Evolutionary conservation across 2,113 vertebrate species (phyloP).

Genomic region (Amphiprion ocellaris): DNA sequence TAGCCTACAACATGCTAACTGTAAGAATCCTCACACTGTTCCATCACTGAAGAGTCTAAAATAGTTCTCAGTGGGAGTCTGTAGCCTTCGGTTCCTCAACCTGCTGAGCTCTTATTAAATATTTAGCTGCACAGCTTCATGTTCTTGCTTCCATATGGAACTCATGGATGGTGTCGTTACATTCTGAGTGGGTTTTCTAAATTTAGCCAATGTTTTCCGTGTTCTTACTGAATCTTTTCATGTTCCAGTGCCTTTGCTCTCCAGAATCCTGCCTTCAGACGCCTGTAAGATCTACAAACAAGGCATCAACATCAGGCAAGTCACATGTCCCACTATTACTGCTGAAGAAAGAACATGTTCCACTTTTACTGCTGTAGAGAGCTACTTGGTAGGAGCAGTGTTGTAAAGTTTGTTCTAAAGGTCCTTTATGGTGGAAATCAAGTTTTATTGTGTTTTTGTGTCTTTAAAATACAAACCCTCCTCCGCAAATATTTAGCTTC

Average conservation of each 20-base stretch:
- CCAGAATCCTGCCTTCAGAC: conserved; percentile 99
- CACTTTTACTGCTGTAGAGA: background rate
- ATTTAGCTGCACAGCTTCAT: conserved; percentile 36
- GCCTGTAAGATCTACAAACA: conserved; percentile 99
- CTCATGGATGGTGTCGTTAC: conserved; percentile 4
- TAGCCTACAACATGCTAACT: too few relatives aligned
- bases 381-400: background rate
- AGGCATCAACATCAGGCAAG: conserved; percentile 98
- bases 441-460: too few relatives aligned
- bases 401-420: too few relatives aligned
- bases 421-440: too few relatives aligned
- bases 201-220: conserved; percentile 51
- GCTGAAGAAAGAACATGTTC: too few relatives aligned
- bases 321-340: background rate
- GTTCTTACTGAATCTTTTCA: conserved; percentile 49
- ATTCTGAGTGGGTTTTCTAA: conserved; percentile 57
- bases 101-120: conserved; percentile 34
- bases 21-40: too few relatives aligned
- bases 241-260: conserved; percentile 97
- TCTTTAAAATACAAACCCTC: too few relatives aligned
- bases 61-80: background rate
- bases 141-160: conserved; percentile 5
- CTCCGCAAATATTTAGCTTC: too few relatives aligned
- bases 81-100: conserved; percentile 10
- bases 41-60: too few relatives aligned